phyloP scores from a whole-genome alignment of 2,888 invertebrate species.

The Corbicula japonica region DNA sequence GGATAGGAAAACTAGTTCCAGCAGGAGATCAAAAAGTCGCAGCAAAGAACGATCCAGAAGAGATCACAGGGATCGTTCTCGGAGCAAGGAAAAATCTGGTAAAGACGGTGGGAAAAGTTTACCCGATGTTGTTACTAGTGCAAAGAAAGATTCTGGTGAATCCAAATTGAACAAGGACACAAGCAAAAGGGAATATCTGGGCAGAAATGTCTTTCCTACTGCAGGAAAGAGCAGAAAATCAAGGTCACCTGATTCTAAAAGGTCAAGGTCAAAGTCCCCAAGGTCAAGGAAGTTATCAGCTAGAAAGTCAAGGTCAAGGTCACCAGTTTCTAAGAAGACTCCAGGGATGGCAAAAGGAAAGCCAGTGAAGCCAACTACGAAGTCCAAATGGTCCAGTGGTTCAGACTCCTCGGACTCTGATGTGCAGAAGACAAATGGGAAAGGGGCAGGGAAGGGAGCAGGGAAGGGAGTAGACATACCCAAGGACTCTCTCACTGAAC shows the following conservation, averaged over 20 bases:
- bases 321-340: constrained; percentile 17
- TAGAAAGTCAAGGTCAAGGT: constrained; percentile 10
- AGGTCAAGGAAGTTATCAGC: not conserved
- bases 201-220: too few relatives aligned
- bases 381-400: constrained; percentile 44
- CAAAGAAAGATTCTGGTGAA: constrained; percentile 15
- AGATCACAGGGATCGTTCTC: constrained; percentile 3
- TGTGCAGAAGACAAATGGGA: not conserved
- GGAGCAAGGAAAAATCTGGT: not conserved
- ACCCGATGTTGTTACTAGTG: constrained; percentile 28
- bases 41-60: not conserved
- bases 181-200: too few relatives aligned
- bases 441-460: not conserved
- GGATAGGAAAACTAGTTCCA: constrained; percentile 24
- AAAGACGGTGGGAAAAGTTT: constrained; percentile 7
- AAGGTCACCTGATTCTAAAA: constrained; percentile 9
- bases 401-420: constrained; percentile 19
- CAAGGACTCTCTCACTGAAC: constrained; percentile 43
- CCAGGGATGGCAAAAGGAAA: not conserved
- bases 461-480: not conserved
- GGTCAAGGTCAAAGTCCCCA: constrained; percentile 22
- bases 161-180: too few relatives aligned
- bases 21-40: not conserved
- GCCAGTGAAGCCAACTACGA: not conserved
- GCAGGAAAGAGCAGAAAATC: constrained; percentile 18